phyloP scores from a whole-genome alignment of 37 sponge, comb jelly and placozoan genomes.

The Lycopodina hypogea region DNA sequence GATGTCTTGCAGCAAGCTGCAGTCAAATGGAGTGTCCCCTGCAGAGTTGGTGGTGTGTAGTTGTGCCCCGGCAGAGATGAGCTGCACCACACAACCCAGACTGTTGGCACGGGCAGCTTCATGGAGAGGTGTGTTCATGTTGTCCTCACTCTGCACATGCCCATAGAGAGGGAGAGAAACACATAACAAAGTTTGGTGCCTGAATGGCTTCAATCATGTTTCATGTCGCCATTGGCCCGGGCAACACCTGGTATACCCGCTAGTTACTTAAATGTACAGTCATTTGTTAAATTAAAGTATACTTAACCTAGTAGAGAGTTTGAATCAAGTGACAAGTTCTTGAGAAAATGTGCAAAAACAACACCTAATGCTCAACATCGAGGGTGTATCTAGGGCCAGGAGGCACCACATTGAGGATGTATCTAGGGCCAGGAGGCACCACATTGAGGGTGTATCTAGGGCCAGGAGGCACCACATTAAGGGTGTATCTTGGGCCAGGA shows the following conservation, averaged over 20 bases:
- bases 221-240: no score
- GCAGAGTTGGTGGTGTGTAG: slow-evolving; percentile 3
- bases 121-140: slow-evolving; percentile 57
- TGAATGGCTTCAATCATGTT: no score
- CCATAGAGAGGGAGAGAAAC: background rate
- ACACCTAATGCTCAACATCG: no score
- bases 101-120: slow-evolving; percentile 48
- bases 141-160: slow-evolving; percentile 45
- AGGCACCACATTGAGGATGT: no score
- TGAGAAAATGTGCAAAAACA: no score
- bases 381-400: no score
- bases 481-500: no score
- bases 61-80: slow-evolving; percentile 44
- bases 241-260: no score
- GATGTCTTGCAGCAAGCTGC: slow-evolving; percentile 37
- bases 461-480: no score
- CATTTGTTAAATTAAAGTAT: background rate
- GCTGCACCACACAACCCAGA: slow-evolving; percentile 21
- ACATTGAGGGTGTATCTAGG: no score
- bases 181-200: no score
- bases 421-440: no score
- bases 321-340: background rate
- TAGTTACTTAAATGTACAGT: background rate
- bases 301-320: background rate
- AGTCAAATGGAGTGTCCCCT: slow-evolving; percentile 78